Percentiles rank a stretch among this genome's conserved stretches.
These are phyloP conservation scores for Brachionus asplanchnoidis DNA, from an alignment of 1,140 invertebrate genomes.

Conservation along the genomic window DNA sequence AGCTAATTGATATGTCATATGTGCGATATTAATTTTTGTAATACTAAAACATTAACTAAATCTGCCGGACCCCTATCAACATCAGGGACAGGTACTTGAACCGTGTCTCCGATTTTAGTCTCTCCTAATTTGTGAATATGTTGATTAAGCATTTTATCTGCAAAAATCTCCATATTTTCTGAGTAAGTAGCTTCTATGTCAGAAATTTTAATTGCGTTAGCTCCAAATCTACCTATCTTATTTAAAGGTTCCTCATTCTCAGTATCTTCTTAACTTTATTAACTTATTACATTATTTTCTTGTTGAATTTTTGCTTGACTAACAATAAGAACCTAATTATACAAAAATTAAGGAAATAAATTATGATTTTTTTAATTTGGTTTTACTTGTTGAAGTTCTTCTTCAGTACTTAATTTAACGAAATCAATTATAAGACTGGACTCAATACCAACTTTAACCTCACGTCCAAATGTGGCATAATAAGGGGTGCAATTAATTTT, in stretches of 20 bases:
- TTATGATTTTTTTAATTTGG: not conserved
- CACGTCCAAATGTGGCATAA: not conserved
- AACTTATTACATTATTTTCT: not conserved
- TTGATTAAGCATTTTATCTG: not conserved
- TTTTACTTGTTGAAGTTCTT: not conserved
- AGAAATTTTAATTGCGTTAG: not conserved
- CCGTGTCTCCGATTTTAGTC: not conserved
- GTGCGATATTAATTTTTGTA: too few species aligned
- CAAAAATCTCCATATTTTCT: not conserved
- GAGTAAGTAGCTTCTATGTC: too few species aligned
- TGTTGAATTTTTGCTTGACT: not conserved
- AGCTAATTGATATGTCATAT: too few species aligned
- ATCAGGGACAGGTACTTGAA: not conserved
- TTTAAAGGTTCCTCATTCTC: not conserved
- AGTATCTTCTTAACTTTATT: too few species aligned
- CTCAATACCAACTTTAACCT: not conserved
- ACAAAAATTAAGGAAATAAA: not conserved
- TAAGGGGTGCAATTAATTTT: not conserved
- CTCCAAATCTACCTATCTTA: not conserved
- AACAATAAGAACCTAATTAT: not conserved
- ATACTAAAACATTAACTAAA: not conserved
- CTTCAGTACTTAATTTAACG: not conserved
- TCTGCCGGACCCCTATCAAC: not conserved
- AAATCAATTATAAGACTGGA: not conserved
- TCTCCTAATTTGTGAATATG: not conserved